Base-by-base conservation (phyloP, 2,797 vertebrate genomes). In the Hydrocynus forskahlii region DNA sequence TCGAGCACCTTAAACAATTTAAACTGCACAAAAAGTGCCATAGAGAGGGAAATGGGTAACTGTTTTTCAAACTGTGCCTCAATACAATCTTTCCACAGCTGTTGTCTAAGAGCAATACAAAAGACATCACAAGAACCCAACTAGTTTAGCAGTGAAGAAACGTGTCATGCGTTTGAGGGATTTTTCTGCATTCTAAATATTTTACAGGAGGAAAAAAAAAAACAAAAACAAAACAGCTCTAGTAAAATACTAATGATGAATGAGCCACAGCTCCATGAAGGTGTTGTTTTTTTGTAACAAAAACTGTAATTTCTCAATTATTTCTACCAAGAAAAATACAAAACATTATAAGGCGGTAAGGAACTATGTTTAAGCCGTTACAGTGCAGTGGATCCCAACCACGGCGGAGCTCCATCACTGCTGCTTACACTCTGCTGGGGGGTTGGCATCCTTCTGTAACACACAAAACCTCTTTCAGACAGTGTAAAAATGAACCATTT, bases 261-360 rank as follows among this genome's bases (percentile, higher is more conserved):
- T 85, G 94, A 96, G 95, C 93, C 91, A 92, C 92, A 86, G 93
- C 94, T 95, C 95, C 95, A 88, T 89, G 90, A 89, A 88, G 67
- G 70, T 92, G 93, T 88, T 81, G 93, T 89, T 88, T 48, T 89
- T 95, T 92, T 84, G 91, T 96, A 98, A 96, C 91, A 96, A 98
- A 96, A 96, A 96, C 91, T 88, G 92, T 94, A 95, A 94, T 90
- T 87, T 89, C 81, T 86, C 62, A 94, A 92, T 96, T 93, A 93
- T 91, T 96, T 96, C 97, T 98, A 97, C 95, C 97, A 97, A 97
- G 94, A 96, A 95, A 95, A 96, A 97, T 98, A 97, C 96, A 98
- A 98, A 98, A 96, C 97, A 94, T 94, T 93, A 96, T 98, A 98
- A 98, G 97, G 97, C 97, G 96, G 94, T 96, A 97, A 97, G 96